Base-by-base conservation (phyloP, 1,140 invertebrate species). In the Trypoxylus dichotomus region DNA sequence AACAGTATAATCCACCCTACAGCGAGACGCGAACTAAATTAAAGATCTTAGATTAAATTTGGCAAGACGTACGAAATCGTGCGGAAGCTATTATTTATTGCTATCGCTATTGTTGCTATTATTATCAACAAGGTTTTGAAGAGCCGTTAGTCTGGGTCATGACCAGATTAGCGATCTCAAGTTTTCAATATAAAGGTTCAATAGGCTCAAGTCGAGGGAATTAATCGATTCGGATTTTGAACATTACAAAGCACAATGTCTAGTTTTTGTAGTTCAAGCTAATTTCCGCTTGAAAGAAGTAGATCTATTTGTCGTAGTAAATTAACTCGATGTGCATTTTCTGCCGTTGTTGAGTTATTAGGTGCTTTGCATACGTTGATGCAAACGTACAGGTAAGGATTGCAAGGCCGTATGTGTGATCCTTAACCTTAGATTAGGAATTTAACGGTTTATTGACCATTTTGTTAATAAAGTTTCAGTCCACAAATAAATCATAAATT, bases 11-110 rank as follows among this genome's bases (percentile, higher is more conserved):
- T 68, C 21, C 21, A 27, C 60, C 60, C 27, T 68, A 27, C 47
- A 54, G 47, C 47, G 47, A 54, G 47, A 54, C 60, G 60, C 60
- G 27, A 29, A 68, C 60, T 29, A 68, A 68, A 29, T 68, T 29
- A 29, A 25, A 68, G 60, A 68, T 68, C 60, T 68, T 29, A 68
- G 60, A 68, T 68, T 68, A 68, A 29, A 68, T 68, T 68, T 68
- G 60, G 60, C 60, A 68, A 68, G 60, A 25, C 21, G 60, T 68
- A 29, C 60, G 60, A 68, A 68, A 68, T 68, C 60, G 60, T 68
- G 60, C 60, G 60, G 60, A 68, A 68, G 60, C 60, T 68, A 68
- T 68, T 68, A 68, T 68, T 68, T 68, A 68, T 68, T 68, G 60
- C 19, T 29, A 68, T 68, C 19, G 47, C 47, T 54, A 54, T 54